Evolutionary conservation across 2,888 invertebrate genomes (phyloP), one percentile per base, ranked within the genome.

Genomic region (Tillus elongatus): DNA sequence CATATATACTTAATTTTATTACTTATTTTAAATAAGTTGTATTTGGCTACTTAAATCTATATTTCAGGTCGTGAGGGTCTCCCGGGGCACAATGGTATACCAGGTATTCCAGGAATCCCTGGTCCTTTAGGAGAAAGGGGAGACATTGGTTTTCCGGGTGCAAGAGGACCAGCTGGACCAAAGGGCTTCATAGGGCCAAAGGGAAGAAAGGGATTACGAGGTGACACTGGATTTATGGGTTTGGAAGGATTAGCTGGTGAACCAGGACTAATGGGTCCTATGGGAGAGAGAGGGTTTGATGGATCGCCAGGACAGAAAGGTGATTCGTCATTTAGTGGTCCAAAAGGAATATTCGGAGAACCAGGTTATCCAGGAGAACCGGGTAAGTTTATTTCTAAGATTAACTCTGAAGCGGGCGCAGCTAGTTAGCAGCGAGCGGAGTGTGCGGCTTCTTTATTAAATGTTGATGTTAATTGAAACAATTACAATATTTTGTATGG

Each of bases 331-430:
- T 67, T 71, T 34, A 75, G 71, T 44, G 81, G 81, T 2, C 66
- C 69, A 39, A 74, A 75, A 57, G 82, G 82, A 24, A 76, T 78
- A 12, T 19, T 30, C 2, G 80, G 79, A 34, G 66, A 65, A 15
- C 37, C 54, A 12, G 75, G 74, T 2, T 38, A 40, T 14, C 42
- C 46, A 27, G 74, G 75, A 15, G 47, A 52, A 28, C 42, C 43
- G 11, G 60, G 60, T 6, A 36, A n/a, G n/a, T n/a, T n/a, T n/a
- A n/a, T n/a, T n/a, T n/a, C n/a, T n/a, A 29, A 29, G 11, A 10
- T n/a, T n/a, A n/a, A n/a, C n/a, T n/a, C n/a, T n/a, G n/a, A n/a
- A n/a, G n/a, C n/a, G n/a, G n/a, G n/a, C n/a, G n/a, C n/a, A n/a
- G n/a, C n/a, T n/a, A n/a, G n/a, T n/a, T n/a, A n/a, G n/a, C n/a